These are phyloP conservation scores for Hirundo rustica DNA, from an alignment of 2,797 vertebrate species.

Conservation along the genomic window DNA sequence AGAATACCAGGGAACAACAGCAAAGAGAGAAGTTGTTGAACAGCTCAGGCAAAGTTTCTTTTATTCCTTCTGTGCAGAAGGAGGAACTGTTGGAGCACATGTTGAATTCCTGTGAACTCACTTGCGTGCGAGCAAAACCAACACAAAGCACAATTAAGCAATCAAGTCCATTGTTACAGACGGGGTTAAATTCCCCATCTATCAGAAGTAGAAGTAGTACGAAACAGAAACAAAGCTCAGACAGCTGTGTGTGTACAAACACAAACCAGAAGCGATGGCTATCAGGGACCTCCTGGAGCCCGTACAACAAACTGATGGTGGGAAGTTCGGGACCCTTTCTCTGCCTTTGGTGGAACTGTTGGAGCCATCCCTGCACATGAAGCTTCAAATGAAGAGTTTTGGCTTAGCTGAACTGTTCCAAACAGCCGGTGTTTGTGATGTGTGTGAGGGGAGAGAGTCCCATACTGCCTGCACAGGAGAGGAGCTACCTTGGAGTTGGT, in stretches of 20 bases:
- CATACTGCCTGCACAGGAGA: rapidly evolving
- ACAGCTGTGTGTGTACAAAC: not conserved
- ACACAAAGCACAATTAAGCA: not conserved
- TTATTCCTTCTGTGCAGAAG: not conserved
- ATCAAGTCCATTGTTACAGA: not conserved
- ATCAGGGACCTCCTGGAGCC: not conserved
- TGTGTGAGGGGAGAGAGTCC: not conserved
- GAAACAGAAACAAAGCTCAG: slow-evolving; percentile 12
- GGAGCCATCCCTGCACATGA: not conserved
- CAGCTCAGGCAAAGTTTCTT: not conserved
- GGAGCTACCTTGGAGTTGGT: not conserved
- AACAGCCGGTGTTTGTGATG: not conserved
- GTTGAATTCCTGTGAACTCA: slow-evolving; percentile 1
- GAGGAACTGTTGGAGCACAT: not conserved
- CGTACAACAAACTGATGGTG: not conserved
- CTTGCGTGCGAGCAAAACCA: not conserved
- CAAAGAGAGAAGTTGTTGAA: not conserved
- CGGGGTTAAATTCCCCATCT: not conserved
- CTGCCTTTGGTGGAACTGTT: not conserved
- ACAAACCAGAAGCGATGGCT: slow-evolving; percentile 7
- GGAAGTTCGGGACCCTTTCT: not conserved
- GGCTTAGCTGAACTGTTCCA: not conserved
- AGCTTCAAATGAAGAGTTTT: not conserved
- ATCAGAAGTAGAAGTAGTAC: not conserved
- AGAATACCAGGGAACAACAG: not conserved